Evolutionary conservation across 1,140 invertebrate genomes (phyloP).

Genomic region (Glossosoma conforme): DNA sequence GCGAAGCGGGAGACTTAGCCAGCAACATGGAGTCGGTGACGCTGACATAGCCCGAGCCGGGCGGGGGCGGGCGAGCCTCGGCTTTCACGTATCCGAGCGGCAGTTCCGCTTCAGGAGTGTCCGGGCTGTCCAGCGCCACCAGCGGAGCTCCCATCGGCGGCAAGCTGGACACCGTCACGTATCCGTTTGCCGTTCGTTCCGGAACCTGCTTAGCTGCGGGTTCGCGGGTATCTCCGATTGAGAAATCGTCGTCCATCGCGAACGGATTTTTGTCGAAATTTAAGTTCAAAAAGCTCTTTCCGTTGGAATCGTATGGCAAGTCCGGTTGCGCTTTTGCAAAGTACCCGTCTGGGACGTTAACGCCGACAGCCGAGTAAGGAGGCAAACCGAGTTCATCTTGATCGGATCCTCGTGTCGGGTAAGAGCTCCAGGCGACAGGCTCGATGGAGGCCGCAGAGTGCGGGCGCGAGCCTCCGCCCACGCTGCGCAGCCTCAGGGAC

Average conservation of each 20-base stretch:
- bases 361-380: slow-evolving; percentile 18
- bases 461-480: slow-evolving; percentile 4
- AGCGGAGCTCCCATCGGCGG: background rate
- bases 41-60: slow-evolving; percentile 15
- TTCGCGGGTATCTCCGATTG: too few relatives aligned
- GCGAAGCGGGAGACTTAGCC: background rate
- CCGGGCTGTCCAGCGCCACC: background rate
- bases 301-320: too few relatives aligned
- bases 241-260: too few relatives aligned
- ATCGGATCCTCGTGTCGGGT: slow-evolving; percentile 8
- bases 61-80: background rate
- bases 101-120: background rate
- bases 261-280: too few relatives aligned
- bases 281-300: too few relatives aligned
- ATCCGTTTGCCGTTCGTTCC: background rate
- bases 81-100: slow-evolving; percentile 10
- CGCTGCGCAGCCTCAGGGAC: slow-evolving; percentile 13
- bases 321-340: background rate
- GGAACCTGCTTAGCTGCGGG: too few relatives aligned
- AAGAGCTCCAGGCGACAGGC: slow-evolving; percentile 5
- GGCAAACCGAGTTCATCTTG: background rate
- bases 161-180: slow-evolving; percentile 1
- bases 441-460: slow-evolving; percentile 3
- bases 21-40: slow-evolving; percentile 9
- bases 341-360: background rate